Evolutionary conservation across 2,113 vertebrate species (phyloP).

Genomic region (Psilopsiagon aymara): DNA sequence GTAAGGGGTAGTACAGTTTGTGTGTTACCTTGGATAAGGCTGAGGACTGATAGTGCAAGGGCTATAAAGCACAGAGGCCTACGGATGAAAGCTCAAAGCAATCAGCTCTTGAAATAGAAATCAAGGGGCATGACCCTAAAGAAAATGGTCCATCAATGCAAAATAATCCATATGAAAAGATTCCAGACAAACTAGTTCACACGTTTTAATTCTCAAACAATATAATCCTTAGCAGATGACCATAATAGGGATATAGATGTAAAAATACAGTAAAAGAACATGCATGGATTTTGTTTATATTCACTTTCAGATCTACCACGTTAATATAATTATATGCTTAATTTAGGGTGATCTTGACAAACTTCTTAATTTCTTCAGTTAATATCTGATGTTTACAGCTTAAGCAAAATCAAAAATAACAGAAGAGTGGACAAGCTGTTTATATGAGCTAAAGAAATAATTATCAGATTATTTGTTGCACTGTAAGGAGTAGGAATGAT

Average conservation of each 20-base stretch:
- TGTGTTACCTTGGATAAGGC: neutral
- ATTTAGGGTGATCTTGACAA: neutral
- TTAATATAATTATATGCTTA: neutral
- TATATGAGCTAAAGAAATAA: conserved; percentile 43
- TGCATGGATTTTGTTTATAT: neutral
- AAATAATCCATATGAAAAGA: neutral
- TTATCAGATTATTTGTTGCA: conserved; percentile 49
- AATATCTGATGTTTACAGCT: conserved; percentile 2
- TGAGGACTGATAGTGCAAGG: neutral
- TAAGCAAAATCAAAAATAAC: conserved; percentile 41
- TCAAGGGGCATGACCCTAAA: neutral
- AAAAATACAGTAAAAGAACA: neutral
- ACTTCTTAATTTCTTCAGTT: neutral
- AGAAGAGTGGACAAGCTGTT: conserved; percentile 51
- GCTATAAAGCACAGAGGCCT: neutral
- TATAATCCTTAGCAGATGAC: neutral
- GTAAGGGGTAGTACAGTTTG: neutral
- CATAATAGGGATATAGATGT: neutral
- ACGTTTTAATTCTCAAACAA: neutral
- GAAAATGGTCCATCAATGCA: neutral
- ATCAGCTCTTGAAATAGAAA: neutral
- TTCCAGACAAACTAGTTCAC: neutral
- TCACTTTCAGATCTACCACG: neutral
- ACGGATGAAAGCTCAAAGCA: neutral
- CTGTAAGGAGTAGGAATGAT: conserved; percentile 42